Base-by-base conservation (phyloP, 2,113 vertebrate species). In the Burhinus oedicnemus region DNA sequence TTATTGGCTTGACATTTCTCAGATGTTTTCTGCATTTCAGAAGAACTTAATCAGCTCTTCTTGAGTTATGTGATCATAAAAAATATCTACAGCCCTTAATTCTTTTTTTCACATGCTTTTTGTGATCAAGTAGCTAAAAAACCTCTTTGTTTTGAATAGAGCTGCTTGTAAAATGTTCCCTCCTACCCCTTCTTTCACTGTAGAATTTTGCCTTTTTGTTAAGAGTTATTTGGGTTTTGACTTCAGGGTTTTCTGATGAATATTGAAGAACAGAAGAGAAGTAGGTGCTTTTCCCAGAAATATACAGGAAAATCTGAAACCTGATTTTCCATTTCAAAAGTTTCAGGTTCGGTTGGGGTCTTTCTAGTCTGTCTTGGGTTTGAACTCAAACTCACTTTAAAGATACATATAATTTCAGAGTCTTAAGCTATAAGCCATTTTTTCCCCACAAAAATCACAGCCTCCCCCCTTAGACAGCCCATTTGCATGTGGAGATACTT, bases 1-100 rank as follows among this genome's bases (percentile, higher is more conserved):
- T 95, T 87, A 81, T 57, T 89, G 86, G 57, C 81, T 74, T 97
- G 97, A 93, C 95, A 96, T 93, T 95, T 89, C 95, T 97, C 88
- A 87, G 94, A 87, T 83, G 86, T 93, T 96, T 94, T 64, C 88
- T 74, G 86, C 52, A 34, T 92, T 77, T 95, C 61, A 40, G 55
- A 74, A 81, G 84, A 71, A 93, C 64, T 93, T 87, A 51, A 91
- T 87, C 90, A 93, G 57, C 86, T 89, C 60, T 64, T 89, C 90
- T 47, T 34, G 42, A 95, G 64, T 47, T 92, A 42, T 55, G 71
- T 55, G 95, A 93, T 87, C 94, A 89, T 79, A 87, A 75, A 90
- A 92, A 93, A 64, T 47, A 89, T 47, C 90, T 72, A 60, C 68
- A 70, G 92, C 45, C 55, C 42, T 81, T 77, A 69, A 36, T 11